Conservation (phyloP, 2,888 invertebrate species). For the Tortrix viridana region DNA sequence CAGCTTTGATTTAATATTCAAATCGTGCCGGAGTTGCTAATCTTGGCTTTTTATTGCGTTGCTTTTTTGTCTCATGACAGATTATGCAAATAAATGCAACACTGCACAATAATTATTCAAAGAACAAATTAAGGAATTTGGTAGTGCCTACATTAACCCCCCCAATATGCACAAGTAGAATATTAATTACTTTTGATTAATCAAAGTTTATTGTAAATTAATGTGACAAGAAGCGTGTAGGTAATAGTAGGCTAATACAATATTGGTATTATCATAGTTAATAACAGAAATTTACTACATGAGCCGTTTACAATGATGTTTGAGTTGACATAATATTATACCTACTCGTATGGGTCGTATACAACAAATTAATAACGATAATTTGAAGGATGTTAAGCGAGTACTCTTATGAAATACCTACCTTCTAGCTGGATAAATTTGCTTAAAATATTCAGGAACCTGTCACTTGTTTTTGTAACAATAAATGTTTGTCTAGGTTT, state of each 20-base stretch:
- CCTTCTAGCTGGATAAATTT: conserved; percentile 9
- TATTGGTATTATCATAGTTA: too few species aligned
- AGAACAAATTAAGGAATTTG: not conserved
- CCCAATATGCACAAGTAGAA: too few species aligned
- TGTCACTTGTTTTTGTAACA: conserved; percentile 20
- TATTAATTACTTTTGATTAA: not conserved
- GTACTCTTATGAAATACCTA: conserved; percentile 14
- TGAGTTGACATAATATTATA: too few species aligned
- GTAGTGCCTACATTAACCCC: conserved; percentile 19
- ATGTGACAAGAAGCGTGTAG: conserved; percentile 1
- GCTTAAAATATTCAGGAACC: conserved; percentile 30
- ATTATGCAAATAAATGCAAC: conserved; percentile 49
- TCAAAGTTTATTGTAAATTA: not conserved
- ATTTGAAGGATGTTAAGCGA: conserved; percentile 23
- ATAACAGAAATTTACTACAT: too few species aligned
- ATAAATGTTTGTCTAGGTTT: conserved; percentile 15
- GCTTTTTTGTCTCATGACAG: conserved; percentile 49
- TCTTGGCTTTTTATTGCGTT: conserved; percentile 41
- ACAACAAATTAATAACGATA: conserved; percentile 19
- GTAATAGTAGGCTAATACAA: not conserved
- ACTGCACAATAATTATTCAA: conserved; percentile 8
- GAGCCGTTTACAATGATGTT: conserved; percentile 12
- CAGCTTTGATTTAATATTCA: conserved; percentile 36
- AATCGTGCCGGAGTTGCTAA: conserved; percentile 28
- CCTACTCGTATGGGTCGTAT: conserved; percentile 6